Evolutionary conservation across 2,888 invertebrate genomes (phyloP), one percentile per base, ranked within the genome.

Genomic region (Drosophila parthenogenetica): DNA sequence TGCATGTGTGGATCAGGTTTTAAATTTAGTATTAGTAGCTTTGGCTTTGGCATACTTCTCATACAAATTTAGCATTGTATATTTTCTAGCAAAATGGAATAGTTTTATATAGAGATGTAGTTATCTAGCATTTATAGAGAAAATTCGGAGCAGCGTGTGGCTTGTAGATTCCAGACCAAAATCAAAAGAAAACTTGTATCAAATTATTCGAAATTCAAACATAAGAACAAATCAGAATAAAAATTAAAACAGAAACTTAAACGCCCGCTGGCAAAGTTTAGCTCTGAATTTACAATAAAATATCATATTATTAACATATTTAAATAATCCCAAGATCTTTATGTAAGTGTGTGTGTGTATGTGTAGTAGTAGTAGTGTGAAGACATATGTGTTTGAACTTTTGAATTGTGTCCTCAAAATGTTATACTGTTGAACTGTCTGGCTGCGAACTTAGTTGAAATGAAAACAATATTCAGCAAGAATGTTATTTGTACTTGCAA

Each of bases 401-500:
- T 51, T 57, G 19, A 13, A 57, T 40, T 72, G 49, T 68, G 48
- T 55, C 32, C 32, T 43, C 29, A 54, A 32, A 29, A 54, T 19
- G 19, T 43, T 55, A 63, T 66, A 53, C 65, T 75, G 51, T 40
- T 74, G 25, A 69, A 54, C 71, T 73, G 48, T 59, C 81, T 71
- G 55, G 58, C 66, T 70, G 61, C 57, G 64, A 87, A 72, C 63
- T 70, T 66, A 69, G 54, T 79, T 55, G 46, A 75, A 75, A 64
- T 64, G 53, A 81, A 74, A 85, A 72, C 57, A 81, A 81, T 70
- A 69, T 68, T 71, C 66, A 77, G 72, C 67, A 83, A 79, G 70
- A 73, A 60, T 69, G 63, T 71, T 59, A 66, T 63, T 55, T 81
- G 59, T 83, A 83, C 74, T 83, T 80, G 89, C 87, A 83, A 89